Conservation (phyloP, 2,113 vertebrate species). For the Parus major region DNA sequence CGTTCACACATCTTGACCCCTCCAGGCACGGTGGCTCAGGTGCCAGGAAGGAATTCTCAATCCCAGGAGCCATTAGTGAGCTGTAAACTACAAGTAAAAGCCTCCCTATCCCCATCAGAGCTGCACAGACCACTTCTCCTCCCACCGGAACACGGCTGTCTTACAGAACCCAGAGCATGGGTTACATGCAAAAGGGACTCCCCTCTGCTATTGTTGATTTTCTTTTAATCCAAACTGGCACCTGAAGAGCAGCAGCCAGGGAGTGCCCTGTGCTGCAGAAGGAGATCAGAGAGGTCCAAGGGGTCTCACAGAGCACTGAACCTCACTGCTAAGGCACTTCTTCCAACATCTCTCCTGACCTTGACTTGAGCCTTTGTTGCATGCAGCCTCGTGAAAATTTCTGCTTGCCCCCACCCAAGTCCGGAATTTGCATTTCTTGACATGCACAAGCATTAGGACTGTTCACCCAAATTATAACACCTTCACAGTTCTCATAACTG, state of each 20-base stretch:
- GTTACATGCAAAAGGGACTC: not conserved
- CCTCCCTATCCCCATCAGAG: not conserved
- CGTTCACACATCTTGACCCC: not conserved
- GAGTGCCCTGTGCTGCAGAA: not conserved
- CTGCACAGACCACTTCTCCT: not conserved
- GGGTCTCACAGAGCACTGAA: not conserved
- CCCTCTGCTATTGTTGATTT: not conserved
- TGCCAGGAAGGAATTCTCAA: not conserved
- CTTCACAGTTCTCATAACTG: not conserved
- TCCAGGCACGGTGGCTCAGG: not conserved
- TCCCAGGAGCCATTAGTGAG: not conserved
- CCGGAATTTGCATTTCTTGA: not conserved
- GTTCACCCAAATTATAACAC: not conserved
- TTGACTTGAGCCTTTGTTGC: not conserved
- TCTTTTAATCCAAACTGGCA: not conserved
- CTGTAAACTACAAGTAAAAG: not conserved
- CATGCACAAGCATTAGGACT: not conserved
- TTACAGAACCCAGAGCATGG: not conserved
- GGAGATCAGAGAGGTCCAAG: not conserved
- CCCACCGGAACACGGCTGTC: not conserved
- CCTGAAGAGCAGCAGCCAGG: not conserved
- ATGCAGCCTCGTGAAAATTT: not conserved
- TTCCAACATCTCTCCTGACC: not conserved
- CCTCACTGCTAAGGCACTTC: not conserved
- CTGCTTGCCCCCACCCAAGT: not conserved